These are phyloP conservation scores for Tyria jacobaeae DNA, from an alignment of 2,888 invertebrate species.

Conservation along the genomic window DNA sequence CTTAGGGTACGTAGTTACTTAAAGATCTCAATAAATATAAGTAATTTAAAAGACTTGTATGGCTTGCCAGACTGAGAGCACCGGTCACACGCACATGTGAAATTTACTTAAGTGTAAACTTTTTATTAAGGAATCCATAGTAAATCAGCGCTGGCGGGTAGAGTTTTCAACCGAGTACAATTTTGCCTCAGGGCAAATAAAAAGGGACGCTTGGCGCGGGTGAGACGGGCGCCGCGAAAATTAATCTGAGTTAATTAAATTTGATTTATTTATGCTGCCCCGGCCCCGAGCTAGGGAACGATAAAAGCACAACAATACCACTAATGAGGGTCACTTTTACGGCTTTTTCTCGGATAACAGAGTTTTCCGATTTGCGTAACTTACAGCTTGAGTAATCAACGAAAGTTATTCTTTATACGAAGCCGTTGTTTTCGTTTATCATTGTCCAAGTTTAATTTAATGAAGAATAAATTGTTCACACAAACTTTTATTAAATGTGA, in stretches of 20 bases:
- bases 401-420: conserved; percentile 60
- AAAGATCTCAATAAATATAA: conserved; percentile 68
- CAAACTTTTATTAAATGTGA: conserved; percentile 19
- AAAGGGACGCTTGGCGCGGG: conserved; percentile 72
- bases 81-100: conserved; percentile 72
- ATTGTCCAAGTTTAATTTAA: conserved; percentile 35
- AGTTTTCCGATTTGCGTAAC: conserved; percentile 78
- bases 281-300: conserved; percentile 67
- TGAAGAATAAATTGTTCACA: conserved; percentile 26
- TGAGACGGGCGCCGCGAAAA: conserved; percentile 77
- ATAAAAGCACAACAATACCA: conserved; percentile 83
- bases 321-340: conserved; percentile 83
- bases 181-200: conserved; percentile 78
- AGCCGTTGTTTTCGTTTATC: conserved; percentile 49
- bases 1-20: conserved; percentile 55
- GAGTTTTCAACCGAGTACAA: conserved; percentile 69
- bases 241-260: conserved; percentile 87
- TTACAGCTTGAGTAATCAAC: conserved; percentile 64
- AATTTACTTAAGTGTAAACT: conserved; percentile 80
- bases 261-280: conserved; percentile 84
- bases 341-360: conserved; percentile 78
- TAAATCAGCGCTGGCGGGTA: conserved; percentile 62
- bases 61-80: conserved; percentile 65
- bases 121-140: conserved; percentile 84
- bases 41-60: conserved; percentile 68